Evolutionary conservation across 2,113 vertebrate species (phyloP).

Genomic region (Pterocles orientalis): DNA sequence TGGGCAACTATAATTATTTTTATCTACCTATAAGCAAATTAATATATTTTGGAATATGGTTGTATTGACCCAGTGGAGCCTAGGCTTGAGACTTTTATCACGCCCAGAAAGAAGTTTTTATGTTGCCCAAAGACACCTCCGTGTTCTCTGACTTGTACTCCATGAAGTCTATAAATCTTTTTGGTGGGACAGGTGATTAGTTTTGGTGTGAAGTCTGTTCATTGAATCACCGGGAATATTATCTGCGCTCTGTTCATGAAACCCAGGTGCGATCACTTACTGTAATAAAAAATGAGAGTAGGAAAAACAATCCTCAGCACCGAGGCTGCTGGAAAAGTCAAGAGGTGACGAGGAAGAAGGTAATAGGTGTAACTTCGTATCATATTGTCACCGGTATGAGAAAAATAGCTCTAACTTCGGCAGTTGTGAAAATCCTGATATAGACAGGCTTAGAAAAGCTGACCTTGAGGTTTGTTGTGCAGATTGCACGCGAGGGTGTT

Average conservation of each 20-base stretch:
- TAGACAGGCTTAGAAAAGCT: not conserved
- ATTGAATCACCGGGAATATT: constrained; percentile 35
- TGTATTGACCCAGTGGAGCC: constrained; percentile 45
- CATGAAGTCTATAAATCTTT: constrained; percentile 47
- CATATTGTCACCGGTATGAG: not conserved
- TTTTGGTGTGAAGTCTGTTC: constrained; percentile 68
- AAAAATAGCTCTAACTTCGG: not conserved
- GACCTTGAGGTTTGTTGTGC: not conserved
- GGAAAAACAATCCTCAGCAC: not conserved
- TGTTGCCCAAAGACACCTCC: constrained; percentile 50
- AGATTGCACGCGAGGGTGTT: not conserved
- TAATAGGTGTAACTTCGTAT: not conserved
- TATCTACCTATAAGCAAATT: constrained; percentile 50
- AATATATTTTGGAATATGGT: constrained; percentile 32
- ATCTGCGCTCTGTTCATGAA: constrained; percentile 48
- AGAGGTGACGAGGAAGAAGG: not conserved
- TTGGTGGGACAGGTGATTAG: constrained; percentile 55
- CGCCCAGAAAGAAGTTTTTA: constrained; percentile 38
- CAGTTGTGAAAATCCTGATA: not conserved
- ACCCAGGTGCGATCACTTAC: constrained; percentile 5
- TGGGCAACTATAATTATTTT: constrained; percentile 1
- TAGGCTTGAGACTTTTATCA: constrained; percentile 34
- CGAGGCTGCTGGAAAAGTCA: not conserved
- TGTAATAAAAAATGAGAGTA: not conserved
- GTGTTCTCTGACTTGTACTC: constrained; percentile 53